These are phyloP conservation scores for Dermochelys coriacea DNA, from an alignment of 2,797 vertebrate species.

Conservation along the genomic window DNA sequence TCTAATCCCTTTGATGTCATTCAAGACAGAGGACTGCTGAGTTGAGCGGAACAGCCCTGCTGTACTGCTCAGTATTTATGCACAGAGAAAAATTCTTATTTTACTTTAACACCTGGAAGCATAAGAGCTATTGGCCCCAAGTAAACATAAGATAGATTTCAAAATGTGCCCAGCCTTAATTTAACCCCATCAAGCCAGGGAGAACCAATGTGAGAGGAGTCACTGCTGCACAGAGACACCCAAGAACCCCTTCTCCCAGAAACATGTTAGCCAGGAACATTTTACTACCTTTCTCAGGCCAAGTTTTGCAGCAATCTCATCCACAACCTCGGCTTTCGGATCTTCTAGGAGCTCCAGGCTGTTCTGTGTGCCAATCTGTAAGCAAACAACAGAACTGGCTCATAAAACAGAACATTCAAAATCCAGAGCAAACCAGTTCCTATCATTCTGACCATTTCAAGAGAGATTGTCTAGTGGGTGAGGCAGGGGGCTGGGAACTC, in stretches of 20 bases:
- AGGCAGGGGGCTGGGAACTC: background rate
- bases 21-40: background rate
- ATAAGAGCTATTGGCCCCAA: background rate
- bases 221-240: background rate
- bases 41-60: background rate
- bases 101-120: background rate
- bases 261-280: rapidly evolving
- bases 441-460: background rate
- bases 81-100: background rate
- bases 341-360: constrained; percentile 96
- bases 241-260: background rate
- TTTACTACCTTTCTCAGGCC: constrained; percentile 91
- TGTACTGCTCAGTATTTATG: background rate
- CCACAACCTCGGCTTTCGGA: constrained; percentile 93
- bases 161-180: background rate
- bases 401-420: background rate
- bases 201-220: rapidly evolving
- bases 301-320: constrained; percentile 95
- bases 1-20: constrained; percentile 17
- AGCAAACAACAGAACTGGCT: background rate
- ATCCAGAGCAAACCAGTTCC: background rate
- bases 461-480: rapidly evolving
- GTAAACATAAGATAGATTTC: background rate
- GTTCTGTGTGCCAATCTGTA: constrained; percentile 94
- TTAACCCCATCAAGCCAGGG: background rate